These are phyloP conservation scores for Phaonia tiefii DNA, from an alignment of 2,888 invertebrate genomes.

Conservation along the genomic window DNA sequence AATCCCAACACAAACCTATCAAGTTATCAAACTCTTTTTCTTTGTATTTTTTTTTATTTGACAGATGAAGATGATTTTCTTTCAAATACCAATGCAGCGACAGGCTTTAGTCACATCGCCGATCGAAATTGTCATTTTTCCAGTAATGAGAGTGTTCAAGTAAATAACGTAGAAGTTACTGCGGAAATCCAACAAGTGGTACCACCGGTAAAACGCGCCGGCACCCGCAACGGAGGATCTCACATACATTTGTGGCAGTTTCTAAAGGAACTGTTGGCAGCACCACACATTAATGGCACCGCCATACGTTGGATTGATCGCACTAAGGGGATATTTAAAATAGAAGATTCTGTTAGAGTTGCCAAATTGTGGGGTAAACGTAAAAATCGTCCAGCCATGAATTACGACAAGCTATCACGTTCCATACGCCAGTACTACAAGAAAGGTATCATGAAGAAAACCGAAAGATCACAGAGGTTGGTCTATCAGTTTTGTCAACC, in stretches of 20 bases:
- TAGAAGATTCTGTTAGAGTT: slow-evolving; percentile 98
- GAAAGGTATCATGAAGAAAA: slow-evolving; percentile 99
- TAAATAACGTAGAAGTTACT: slow-evolving; percentile 75
- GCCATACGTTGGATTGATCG: slow-evolving; percentile 99
- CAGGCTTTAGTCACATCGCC: slow-evolving; percentile 3
- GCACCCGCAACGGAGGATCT: slow-evolving; percentile 82
- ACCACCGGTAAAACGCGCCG: slow-evolving; percentile 68
- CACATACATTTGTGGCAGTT: slow-evolving; percentile 99
- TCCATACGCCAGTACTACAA: slow-evolving; percentile 99
- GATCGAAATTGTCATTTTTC: slow-evolving; percentile 29
- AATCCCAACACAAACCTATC: too few species aligned
- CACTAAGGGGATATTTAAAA: slow-evolving; percentile 97
- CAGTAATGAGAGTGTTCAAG: slow-evolving; percentile 14
- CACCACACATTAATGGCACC: slow-evolving; percentile 93
- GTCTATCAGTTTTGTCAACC: slow-evolving; percentile 99
- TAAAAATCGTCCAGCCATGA: slow-evolving; percentile 99
- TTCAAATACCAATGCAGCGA: slow-evolving; percentile 38
- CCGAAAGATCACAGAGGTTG: slow-evolving; percentile 97
- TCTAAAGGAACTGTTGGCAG: slow-evolving; percentile 94
- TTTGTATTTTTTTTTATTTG: not conserved
- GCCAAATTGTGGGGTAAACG: slow-evolving; percentile 99
- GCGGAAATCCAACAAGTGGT: slow-evolving; percentile 64
- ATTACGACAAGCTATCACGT: slow-evolving; percentile 98
- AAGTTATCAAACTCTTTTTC: too few species aligned
- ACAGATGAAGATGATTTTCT: slow-evolving; percentile 66